Conservation (phyloP, 2,113 vertebrate species). For the Thermophis baileyi region DNA sequence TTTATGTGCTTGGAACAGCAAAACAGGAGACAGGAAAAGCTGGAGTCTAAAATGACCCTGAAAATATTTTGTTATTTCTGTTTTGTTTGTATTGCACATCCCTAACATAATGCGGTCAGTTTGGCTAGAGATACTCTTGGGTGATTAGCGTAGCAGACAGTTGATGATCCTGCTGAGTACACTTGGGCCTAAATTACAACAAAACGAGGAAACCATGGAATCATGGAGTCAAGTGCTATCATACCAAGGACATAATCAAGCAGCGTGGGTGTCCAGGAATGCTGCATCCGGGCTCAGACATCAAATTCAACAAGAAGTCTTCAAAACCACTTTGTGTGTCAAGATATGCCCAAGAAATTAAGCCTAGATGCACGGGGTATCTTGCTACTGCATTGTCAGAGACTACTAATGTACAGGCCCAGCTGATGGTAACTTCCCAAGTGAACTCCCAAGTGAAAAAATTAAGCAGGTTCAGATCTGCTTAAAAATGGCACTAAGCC, state of each 20-base stretch:
- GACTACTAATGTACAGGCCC: neutral
- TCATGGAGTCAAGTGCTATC: constrained; percentile 56
- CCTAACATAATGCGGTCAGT: constrained; percentile 62
- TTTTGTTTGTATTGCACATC: constrained; percentile 19
- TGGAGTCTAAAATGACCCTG: constrained; percentile 51
- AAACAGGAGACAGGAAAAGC: constrained; percentile 69
- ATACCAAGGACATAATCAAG: constrained; percentile 21
- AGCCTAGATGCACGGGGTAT: neutral
- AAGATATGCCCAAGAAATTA: neutral
- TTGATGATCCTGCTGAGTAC: constrained; percentile 30
- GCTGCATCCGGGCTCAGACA: neutral
- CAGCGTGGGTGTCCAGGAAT: constrained; percentile 27
- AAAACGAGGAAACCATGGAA: constrained; percentile 47
- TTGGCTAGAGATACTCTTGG: constrained; percentile 45
- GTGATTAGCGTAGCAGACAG: constrained; percentile 33
- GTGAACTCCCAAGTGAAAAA: neutral
- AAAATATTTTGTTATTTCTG: constrained; percentile 29
- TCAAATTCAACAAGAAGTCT: neutral
- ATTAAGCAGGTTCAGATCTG: neutral
- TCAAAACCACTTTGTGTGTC: rapidly evolving
- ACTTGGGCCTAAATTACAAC: constrained; percentile 37
- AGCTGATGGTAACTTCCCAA: neutral
- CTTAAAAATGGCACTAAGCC: neutral
- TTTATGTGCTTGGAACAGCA: constrained; percentile 64
- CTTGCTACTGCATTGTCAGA: neutral